Evolutionary conservation across 35 echinoderm and acorn worm species (phyloP), one percentile per base, ranked within the genome.

Genomic region (Lytechinus variegatus): DNA sequence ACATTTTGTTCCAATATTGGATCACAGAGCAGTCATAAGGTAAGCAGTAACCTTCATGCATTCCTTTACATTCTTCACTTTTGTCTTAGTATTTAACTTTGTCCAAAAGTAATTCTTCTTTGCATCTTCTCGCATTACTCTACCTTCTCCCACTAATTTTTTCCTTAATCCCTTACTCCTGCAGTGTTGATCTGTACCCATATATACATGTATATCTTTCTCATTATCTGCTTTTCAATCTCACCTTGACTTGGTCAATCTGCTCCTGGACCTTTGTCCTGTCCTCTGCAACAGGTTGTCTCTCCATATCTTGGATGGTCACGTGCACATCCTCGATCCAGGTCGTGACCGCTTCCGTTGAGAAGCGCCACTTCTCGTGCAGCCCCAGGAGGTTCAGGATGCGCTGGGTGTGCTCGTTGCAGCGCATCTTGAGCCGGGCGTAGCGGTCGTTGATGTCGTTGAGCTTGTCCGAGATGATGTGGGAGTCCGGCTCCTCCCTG

Each of bases 261-360:
- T 99, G 97, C 54, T 99, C 97, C 54, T 97, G 95, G 16, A 96
- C 98, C 86, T 61, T 86, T 4, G 89, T 90, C 44, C 91, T 89
- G 53, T 94, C 94, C 55, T 96, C 95, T 52, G 89, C 97, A 0
- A 97, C 87, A 44, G 95, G 94, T 92, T 98, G 95, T 91, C 55
- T 33, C 28, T 87, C 53, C 52, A 94, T 92, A 27, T 95, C 96
- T 29, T 91, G 95, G 9, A 98, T 94, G 5, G 91, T 95, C 27
- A 94, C 54, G 11, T 92, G 95, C 9, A 94, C 95, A 44, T 99
- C 96, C 52, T 99, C 97, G 86, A 99, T 99, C 98, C 98, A 99
- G 3, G 94, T 96, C 94, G 97, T 95, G n/a, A 96, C 94, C 11
- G 95, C 89, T 27, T 99, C 97, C 10, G 96, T 94, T 0, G 98